Percentiles rank a stretch among this genome's conserved stretches.
phyloP scores from a whole-genome alignment of 2,113 vertebrate species.

The Calyptommatus sinebrachiatus region DNA sequence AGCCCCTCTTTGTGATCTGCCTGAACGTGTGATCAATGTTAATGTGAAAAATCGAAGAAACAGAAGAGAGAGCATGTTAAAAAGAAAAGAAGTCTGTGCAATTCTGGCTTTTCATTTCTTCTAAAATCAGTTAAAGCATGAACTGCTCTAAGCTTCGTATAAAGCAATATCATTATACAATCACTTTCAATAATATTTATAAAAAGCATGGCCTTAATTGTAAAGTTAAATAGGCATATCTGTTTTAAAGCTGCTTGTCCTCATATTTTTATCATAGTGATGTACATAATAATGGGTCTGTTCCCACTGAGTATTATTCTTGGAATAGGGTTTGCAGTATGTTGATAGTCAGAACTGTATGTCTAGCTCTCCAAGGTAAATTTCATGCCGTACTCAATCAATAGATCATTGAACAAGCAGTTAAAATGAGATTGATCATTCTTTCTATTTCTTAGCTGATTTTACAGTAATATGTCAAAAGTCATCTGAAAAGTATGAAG shows the following conservation, averaged over 20 bases:
- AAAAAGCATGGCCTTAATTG: too few relatives aligned
- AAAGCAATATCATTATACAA: neutral
- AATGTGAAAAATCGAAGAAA: neutral
- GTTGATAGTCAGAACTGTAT: neutral
- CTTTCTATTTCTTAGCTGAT: constrained; percentile 10
- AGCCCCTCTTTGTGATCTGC: neutral
- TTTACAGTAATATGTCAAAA: constrained; percentile 24
- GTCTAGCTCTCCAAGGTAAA: neutral
- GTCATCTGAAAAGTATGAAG: neutral
- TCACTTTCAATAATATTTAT: neutral
- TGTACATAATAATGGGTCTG: neutral
- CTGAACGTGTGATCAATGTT: neutral
- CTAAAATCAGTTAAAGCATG: constrained; percentile 3
- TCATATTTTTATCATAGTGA: neutral
- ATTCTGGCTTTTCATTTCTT: neutral
- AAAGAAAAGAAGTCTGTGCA: neutral
- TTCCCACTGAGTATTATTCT: too few relatives aligned
- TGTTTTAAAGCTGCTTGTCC: neutral
- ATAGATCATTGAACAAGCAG: constrained; percentile 26
- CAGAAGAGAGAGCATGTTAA: neutral
- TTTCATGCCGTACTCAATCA: neutral
- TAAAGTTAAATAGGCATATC: neutral
- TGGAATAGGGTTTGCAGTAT: too few relatives aligned
- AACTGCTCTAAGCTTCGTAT: neutral
- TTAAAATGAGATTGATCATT: neutral